Evolutionary conservation across 2,888 invertebrate genomes (phyloP), one percentile per base, ranked within the genome.

Genomic region (Fragum sueziense): DNA sequence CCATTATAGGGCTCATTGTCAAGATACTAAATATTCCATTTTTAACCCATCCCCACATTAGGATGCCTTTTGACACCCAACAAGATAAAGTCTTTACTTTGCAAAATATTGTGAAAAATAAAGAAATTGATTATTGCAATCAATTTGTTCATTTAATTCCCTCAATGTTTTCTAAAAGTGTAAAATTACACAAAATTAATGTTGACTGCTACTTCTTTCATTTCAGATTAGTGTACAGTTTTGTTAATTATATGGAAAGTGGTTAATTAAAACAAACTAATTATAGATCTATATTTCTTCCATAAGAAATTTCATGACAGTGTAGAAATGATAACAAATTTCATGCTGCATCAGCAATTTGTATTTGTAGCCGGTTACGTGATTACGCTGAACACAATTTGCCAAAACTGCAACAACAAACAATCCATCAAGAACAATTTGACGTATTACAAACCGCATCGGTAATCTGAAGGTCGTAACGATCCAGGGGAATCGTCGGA

Each of bases 381-480:
- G n/a, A 20, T 3, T 9, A 47, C 47, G 47, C 14, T 47, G n/a
- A 47, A 47, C 14, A 33, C 33, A 20, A 3, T 61, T 61, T 22
- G 61, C 61, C 61, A 61, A 33, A 33, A 33, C 61, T 61, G 25
- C 61, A 11, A 6, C 9, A 61, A 61, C 27, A 25, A 59, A 27
- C n/a, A 61, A 61, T 61, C 20, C n/a, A 61, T 61, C 61, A 61
- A 61, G 27, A 22, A 11, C 25, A 4, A 27, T 33, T 61, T 61
- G 61, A 61, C 61, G 33, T 27, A 33, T 61, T 31, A 61, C 33
- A 61, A 61, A 61, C 29, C 6, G 33, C 61, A 61, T 61, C 61
- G 29, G 61, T 29, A 20, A 11, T 61, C 20, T 20, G 57, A 33
- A 61, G 61, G 61, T 33, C n/a, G 33, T 27, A 61, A 33, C 29